phyloP scores from a whole-genome alignment of 1,140 invertebrate genomes.

The Tetramorium simillimum region DNA sequence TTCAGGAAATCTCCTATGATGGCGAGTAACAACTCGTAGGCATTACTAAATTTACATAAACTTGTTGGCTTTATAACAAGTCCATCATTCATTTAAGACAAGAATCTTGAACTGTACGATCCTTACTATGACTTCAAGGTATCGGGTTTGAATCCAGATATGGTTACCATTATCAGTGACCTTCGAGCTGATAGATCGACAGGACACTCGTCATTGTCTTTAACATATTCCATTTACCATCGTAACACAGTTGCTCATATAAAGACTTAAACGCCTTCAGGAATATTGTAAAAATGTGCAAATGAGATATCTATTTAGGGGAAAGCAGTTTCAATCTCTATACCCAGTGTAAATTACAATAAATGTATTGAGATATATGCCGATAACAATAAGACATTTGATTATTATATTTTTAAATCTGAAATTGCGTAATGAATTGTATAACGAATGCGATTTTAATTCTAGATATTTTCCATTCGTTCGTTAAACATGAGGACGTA shows the following conservation, averaged over 20 bases:
- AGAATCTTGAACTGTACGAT: not conserved
- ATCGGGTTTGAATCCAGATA: not conserved
- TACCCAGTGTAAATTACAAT: conserved; percentile 7
- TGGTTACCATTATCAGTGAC: not conserved
- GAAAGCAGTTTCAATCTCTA: not conserved
- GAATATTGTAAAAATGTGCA: not conserved
- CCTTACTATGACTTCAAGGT: not conserved
- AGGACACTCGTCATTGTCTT: not conserved
- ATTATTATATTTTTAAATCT: not conserved
- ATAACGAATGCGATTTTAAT: not conserved
- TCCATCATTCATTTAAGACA: not conserved
- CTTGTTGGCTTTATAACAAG: too few relatives aligned
- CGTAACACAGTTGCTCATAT: not conserved
- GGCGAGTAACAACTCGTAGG: too few relatives aligned
- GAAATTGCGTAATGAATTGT: not conserved
- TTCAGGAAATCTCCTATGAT: not conserved
- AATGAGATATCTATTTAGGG: not conserved
- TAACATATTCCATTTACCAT: conserved; percentile 1
- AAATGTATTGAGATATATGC: not conserved
- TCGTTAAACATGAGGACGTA: not conserved
- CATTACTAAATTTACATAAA: too few relatives aligned
- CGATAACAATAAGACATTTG: not conserved
- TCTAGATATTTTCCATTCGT: not conserved
- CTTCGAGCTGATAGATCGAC: not conserved
- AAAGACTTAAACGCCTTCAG: not conserved